Percentiles rank a stretch among this genome's conserved stretches.
phyloP scores from a whole-genome alignment of 2,888 invertebrate species.

The Habrosyne pyritoides region DNA sequence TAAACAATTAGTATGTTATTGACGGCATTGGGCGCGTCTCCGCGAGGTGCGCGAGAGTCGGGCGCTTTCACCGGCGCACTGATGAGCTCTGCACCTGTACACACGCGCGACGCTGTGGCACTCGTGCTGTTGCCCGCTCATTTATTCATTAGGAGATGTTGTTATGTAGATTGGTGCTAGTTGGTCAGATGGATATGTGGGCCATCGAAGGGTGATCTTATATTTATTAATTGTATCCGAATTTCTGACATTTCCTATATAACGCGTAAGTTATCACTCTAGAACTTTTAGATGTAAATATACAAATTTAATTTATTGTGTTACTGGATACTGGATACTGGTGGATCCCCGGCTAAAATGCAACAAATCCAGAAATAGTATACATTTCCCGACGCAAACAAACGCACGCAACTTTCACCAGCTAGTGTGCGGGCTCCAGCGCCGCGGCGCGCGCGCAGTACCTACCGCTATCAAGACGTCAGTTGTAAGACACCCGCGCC shows the following conservation, averaged over 20 bases:
- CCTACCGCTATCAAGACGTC: not conserved
- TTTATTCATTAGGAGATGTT: not conserved
- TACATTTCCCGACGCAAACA: not conserved
- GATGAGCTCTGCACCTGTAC: constrained; percentile 7
- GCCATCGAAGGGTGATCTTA: not conserved
- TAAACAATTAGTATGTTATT: not conserved
- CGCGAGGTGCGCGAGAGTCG: constrained; percentile 2
- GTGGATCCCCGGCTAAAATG: no score
- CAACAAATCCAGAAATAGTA: not conserved
- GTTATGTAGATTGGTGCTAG: not conserved
- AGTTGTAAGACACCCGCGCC: not conserved
- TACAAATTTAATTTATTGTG: no score
- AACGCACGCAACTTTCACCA: not conserved
- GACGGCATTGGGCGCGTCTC: not conserved
- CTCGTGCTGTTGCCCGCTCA: constrained; percentile 6
- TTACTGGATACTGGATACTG: no score
- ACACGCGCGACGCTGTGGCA: not conserved
- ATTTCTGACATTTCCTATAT: no score
- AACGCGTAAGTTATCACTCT: no score
- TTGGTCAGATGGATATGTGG: not conserved
- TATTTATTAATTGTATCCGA: no score
- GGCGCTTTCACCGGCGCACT: constrained; percentile 40
- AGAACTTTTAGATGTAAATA: no score
- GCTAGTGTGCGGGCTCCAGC: not conserved
- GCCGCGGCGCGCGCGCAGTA: not conserved